A percentile compares a stretch with the other conserved stretches of the same genome.
These are phyloP conservation scores for Nesospiza acunhae DNA, from an alignment of 2,113 vertebrate genomes.

Conservation along the genomic window DNA sequence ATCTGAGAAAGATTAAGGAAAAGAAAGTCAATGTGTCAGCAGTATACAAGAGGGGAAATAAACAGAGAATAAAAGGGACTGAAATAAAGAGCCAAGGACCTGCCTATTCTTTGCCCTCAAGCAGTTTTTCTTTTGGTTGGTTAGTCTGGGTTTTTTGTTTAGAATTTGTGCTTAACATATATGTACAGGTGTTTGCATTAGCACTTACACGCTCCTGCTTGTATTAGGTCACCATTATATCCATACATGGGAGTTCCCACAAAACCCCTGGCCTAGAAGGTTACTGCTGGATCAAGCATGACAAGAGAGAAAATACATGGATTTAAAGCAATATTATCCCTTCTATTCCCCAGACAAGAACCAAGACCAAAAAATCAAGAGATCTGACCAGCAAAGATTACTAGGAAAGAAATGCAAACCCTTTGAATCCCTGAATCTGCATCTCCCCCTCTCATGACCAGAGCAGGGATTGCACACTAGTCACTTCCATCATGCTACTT, in stretches of 20 bases:
- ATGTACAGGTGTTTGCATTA: background rate
- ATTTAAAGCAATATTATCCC: background rate
- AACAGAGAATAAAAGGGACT: background rate
- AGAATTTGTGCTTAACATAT: background rate
- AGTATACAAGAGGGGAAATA: background rate
- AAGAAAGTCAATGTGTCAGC: background rate
- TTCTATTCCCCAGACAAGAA: background rate
- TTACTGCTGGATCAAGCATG: background rate
- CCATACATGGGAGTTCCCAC: background rate
- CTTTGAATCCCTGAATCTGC: background rate
- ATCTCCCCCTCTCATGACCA: background rate
- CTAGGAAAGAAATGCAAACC: background rate
- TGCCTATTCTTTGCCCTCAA: background rate
- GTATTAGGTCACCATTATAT: background rate
- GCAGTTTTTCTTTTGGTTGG: background rate
- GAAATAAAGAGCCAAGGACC: background rate
- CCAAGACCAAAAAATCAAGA: background rate
- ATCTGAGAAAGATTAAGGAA: background rate
- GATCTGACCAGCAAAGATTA: background rate
- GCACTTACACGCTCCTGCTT: fast-evolving
- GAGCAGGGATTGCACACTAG: background rate
- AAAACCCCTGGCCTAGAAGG: background rate
- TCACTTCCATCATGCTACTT: background rate
- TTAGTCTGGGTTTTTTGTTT: fast-evolving
- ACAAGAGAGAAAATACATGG: background rate